Percentiles rank a stretch among this genome's conserved stretches.
Conservation (phyloP, 2,113 vertebrate species). For the Chaetura pelagica region DNA sequence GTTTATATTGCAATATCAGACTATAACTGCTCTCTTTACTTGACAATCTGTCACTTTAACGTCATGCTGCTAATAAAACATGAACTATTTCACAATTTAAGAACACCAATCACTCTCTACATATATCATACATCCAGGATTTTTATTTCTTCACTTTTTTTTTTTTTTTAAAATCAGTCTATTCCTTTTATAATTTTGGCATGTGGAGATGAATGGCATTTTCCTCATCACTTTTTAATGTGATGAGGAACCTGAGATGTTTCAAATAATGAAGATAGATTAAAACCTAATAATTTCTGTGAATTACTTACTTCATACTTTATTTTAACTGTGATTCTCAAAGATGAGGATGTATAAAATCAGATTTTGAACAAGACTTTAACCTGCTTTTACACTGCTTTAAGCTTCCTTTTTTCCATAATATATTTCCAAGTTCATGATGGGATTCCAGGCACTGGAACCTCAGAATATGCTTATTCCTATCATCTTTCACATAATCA, state of each 20-base stretch:
- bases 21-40: not conserved
- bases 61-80: not conserved
- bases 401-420: not conserved
- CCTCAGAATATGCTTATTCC: not conserved
- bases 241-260: not conserved
- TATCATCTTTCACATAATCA: not conserved
- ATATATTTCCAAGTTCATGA: not conserved
- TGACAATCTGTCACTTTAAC: not conserved
- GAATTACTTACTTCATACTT: fast-evolving
- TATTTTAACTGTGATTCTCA: not conserved
- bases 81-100: not conserved
- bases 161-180: not conserved
- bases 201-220: not conserved
- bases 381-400: not conserved
- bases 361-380: not conserved
- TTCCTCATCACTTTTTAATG: not conserved
- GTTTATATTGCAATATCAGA: not conserved
- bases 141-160: not conserved
- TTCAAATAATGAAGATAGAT: not conserved
- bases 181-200: not conserved
- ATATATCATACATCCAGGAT: not conserved
- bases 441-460: not conserved
- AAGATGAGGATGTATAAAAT: not conserved
- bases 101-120: not conserved
- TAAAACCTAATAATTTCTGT: not conserved